Conservation (phyloP, 2,888 invertebrate genomes). For the Aspidiotus destructor region DNA sequence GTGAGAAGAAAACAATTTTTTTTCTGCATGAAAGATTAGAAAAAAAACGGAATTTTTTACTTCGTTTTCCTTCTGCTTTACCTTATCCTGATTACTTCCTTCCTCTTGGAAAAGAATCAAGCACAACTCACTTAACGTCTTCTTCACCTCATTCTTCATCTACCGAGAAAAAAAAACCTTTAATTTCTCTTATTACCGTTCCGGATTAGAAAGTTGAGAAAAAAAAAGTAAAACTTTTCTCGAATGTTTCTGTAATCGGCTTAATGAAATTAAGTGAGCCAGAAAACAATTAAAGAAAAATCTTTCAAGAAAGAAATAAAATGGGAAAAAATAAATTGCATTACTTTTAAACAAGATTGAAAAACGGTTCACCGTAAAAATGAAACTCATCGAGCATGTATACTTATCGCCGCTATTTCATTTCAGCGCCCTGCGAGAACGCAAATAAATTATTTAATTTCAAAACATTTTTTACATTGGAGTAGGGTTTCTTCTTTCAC, state of each 20-base stretch:
- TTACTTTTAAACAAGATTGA: neutral
- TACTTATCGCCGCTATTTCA: neutral
- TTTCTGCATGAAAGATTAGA: no score
- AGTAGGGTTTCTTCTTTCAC: no score
- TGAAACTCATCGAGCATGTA: conserved; percentile 1
- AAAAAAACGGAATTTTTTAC: no score
- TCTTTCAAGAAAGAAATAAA: neutral
- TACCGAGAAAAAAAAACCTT: neutral
- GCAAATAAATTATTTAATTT: no score
- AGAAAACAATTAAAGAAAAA: conserved; percentile 4
- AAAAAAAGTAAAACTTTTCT: conserved; percentile 3
- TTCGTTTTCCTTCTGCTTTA: no score
- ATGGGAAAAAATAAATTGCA: conserved; percentile 1
- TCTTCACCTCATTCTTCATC: neutral
- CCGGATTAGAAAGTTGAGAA: neutral
- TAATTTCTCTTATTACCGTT: neutral
- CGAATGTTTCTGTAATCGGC: conserved; percentile 4
- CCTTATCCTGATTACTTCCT: no score
- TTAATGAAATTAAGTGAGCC: conserved; percentile 4
- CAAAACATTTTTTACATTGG: no score
- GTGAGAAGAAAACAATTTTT: no score
- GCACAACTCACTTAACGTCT: neutral
- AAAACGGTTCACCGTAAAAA: neutral
- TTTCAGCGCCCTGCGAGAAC: no score
- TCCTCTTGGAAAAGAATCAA: neutral